Percentiles rank a stretch among this genome's conserved stretches.
phyloP scores from a whole-genome alignment of 1,140 invertebrate species.

The Polyergus mexicanus region DNA sequence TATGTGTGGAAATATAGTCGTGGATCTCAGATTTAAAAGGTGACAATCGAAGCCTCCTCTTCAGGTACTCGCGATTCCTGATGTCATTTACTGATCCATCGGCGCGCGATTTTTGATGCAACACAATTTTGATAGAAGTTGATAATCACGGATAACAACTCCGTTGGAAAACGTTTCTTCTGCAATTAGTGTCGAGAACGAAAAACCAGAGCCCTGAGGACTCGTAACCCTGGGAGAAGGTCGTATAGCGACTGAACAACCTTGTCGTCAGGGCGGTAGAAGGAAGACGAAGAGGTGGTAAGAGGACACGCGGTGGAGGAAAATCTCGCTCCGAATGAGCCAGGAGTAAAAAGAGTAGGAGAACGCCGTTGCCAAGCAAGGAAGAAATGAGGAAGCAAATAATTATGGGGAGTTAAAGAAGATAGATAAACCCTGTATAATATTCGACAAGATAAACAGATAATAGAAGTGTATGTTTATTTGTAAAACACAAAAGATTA shows the following conservation, averaged over 20 bases:
- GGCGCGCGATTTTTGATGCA: conserved; percentile 10
- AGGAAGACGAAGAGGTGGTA: conserved; percentile 63
- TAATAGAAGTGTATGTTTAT: conserved; percentile 31
- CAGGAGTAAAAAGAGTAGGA: conserved; percentile 41
- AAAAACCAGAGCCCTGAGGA: conserved; percentile 14
- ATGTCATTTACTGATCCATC: conserved; percentile 12
- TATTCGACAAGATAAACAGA: conserved; percentile 17
- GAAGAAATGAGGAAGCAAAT: conserved; percentile 58
- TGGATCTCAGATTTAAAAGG: not conserved
- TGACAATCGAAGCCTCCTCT: not conserved
- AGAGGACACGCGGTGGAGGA: conserved; percentile 58
- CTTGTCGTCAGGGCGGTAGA: conserved; percentile 57
- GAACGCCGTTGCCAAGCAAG: conserved; percentile 34
- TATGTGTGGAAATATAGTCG: not conserved
- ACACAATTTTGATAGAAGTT: not conserved
- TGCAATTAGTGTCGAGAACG: conserved; percentile 15
- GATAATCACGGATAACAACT: conserved; percentile 30
- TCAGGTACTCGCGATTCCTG: conserved; percentile 6
- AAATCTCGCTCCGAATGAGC: conserved; percentile 58
- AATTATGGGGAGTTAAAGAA: conserved; percentile 43
- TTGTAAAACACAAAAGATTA: not conserved
- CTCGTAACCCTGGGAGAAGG: conserved; percentile 62
- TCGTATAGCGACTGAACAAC: conserved; percentile 71
- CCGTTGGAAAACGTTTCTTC: not conserved
- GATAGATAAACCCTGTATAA: conserved; percentile 14